Conservation (phyloP, 2,888 invertebrate species). For the Stomorhina lunata region DNA sequence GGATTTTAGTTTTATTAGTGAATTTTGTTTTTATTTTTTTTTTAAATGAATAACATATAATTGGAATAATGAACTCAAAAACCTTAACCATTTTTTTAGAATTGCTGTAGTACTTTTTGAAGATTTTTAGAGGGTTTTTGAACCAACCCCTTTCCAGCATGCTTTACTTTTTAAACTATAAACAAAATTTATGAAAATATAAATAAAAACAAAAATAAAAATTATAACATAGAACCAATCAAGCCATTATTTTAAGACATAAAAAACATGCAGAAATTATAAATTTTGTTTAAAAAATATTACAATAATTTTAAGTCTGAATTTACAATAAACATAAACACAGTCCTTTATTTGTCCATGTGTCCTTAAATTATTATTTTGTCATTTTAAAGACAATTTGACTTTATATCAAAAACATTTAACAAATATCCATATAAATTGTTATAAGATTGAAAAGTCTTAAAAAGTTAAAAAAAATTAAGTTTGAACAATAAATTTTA, state of each 20-base stretch:
- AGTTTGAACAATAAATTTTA: no score
- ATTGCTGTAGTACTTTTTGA: neutral
- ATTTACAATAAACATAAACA: no score
- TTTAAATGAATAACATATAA: neutral
- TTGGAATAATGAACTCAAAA: conserved; percentile 22
- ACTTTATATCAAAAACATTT: no score
- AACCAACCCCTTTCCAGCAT: conserved; percentile 43
- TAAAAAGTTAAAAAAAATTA: no score
- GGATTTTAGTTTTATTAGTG: conserved; percentile 29
- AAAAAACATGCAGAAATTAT: conserved; percentile 49
- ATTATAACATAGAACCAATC: conserved; percentile 41
- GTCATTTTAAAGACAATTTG: no score
- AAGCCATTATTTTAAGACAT: conserved; percentile 41
- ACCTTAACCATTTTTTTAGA: conserved; percentile 54
- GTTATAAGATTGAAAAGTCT: no score
- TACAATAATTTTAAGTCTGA: no score
- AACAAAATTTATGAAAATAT: conserved; percentile 13
- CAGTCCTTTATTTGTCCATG: no score
- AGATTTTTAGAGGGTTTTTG: neutral
- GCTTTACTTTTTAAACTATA: conserved; percentile 46
- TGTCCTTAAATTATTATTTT: no score
- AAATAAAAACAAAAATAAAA: conserved; percentile 9
- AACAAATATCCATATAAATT: no score
- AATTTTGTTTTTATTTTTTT: neutral
- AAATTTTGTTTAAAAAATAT: no score